Conservation (phyloP, 2,113 vertebrate genomes). For the Columba janthina region DNA sequence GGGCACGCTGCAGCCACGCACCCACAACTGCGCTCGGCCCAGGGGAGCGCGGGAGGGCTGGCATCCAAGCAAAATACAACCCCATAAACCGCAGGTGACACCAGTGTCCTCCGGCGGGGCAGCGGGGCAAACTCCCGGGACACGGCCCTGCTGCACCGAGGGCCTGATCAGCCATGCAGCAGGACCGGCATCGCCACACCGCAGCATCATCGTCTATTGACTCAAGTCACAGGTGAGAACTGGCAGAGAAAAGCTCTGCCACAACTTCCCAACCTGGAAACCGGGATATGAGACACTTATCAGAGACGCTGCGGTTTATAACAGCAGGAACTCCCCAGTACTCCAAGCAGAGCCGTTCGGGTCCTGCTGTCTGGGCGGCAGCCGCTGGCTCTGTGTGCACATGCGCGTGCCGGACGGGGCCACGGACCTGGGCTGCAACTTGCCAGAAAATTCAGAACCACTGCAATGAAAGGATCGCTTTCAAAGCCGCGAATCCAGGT, state of each 20-base stretch:
- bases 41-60: rapidly evolving
- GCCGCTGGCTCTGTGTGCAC: rapidly evolving
- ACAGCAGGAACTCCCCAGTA: neutral
- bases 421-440: neutral
- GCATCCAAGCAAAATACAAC: neutral
- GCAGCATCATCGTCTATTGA: neutral
- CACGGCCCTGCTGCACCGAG: neutral
- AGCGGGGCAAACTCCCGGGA: neutral
- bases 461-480: slow-evolving; percentile 2
- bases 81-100: neutral
- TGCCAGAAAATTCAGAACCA: slow-evolving; percentile 32
- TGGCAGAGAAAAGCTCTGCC: neutral
- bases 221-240: neutral
- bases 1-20: neutral
- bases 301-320: neutral
- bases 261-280: neutral
- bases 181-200: neutral
- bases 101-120: neutral
- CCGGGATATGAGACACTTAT: neutral
- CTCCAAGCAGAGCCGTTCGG: neutral
- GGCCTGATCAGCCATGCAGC: neutral
- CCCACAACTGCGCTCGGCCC: rapidly evolving
- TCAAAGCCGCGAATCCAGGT: slow-evolving; percentile 53
- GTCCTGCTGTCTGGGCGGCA: neutral
- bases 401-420: neutral